Conservation (phyloP, 2,888 invertebrate species). For the Argyresthia goedartella region DNA sequence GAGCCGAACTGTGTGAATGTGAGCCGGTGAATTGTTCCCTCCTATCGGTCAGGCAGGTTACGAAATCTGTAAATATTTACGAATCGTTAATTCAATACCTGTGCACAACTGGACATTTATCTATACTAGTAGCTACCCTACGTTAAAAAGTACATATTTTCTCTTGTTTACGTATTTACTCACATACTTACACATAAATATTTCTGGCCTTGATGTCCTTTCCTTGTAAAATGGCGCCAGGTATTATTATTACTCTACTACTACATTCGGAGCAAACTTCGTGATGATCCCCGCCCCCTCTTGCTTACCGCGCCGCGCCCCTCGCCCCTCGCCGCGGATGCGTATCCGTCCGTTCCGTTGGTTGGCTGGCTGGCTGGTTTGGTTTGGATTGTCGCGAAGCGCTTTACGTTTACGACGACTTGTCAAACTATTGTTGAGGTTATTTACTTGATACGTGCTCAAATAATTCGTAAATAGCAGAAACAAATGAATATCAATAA, state of each 20-base stretch:
- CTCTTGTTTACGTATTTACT: background rate
- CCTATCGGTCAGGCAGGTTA: slow-evolving; percentile 17
- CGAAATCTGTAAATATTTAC: slow-evolving; percentile 18
- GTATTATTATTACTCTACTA: slow-evolving; percentile 46
- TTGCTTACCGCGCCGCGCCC: slow-evolving; percentile 26
- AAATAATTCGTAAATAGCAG: slow-evolving; percentile 29
- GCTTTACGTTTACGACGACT: slow-evolving; percentile 60
- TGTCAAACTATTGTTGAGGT: slow-evolving; percentile 70
- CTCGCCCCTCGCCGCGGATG: slow-evolving; percentile 56
- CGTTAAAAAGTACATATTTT: background rate
- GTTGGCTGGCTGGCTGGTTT: slow-evolving; percentile 12
- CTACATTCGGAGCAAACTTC: slow-evolving; percentile 68
- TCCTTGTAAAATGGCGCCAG: slow-evolving; percentile 70
- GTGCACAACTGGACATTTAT: background rate
- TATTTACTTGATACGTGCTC: slow-evolving; percentile 45
- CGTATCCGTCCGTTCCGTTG: slow-evolving; percentile 40
- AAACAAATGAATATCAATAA: slow-evolving; percentile 21
- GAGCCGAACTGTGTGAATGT: background rate
- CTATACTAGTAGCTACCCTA: background rate
- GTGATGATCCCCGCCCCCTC: slow-evolving; percentile 62
- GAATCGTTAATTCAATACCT: background rate
- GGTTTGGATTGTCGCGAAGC: slow-evolving; percentile 51
- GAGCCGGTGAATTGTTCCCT: slow-evolving; percentile 2
- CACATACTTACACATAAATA: slow-evolving; percentile 17
- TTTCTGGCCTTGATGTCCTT: slow-evolving; percentile 64